phyloP scores from a whole-genome alignment of 2,797 vertebrate species.

The Pogonophryne albipinna region DNA sequence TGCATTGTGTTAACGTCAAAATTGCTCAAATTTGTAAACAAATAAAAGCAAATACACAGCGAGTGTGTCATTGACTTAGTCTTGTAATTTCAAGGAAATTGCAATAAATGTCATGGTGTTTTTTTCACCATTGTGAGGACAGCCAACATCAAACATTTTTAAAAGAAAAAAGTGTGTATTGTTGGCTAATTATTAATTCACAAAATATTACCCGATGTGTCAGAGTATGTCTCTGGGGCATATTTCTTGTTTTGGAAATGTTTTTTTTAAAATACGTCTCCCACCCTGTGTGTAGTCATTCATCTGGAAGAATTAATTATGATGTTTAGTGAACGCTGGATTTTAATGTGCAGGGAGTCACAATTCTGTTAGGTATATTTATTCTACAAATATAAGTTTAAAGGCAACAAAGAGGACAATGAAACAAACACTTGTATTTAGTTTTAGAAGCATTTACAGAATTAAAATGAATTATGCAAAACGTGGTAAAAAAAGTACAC shows the following conservation, averaged over 20 bases:
- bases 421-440: slow-evolving; percentile 19
- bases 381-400: slow-evolving; percentile 35
- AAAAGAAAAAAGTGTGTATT: slow-evolving; percentile 45
- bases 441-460: slow-evolving; percentile 6
- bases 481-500: not conserved
- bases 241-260: slow-evolving; percentile 71
- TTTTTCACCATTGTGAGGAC: slow-evolving; percentile 61
- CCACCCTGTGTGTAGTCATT: slow-evolving; percentile 41
- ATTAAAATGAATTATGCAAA: slow-evolving; percentile 14
- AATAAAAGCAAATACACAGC: slow-evolving; percentile 71
- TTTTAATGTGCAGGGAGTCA: slow-evolving; percentile 55
- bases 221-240: slow-evolving; percentile 60
- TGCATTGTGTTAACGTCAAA: slow-evolving; percentile 72
- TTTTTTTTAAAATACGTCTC: slow-evolving; percentile 49
- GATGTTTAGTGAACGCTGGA: slow-evolving; percentile 63
- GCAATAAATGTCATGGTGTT: slow-evolving; percentile 73
- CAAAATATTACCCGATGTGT: slow-evolving; percentile 56
- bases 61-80: slow-evolving; percentile 75
- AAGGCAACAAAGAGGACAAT: slow-evolving; percentile 14
- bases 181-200: slow-evolving; percentile 68
- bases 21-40: slow-evolving; percentile 76
- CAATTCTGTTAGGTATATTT: slow-evolving; percentile 41
- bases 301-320: slow-evolving; percentile 62
- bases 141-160: slow-evolving; percentile 72
- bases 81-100: slow-evolving; percentile 81